Base-by-base conservation (phyloP, 2,888 invertebrate genomes). In the Subacronicta megacephala region DNA sequence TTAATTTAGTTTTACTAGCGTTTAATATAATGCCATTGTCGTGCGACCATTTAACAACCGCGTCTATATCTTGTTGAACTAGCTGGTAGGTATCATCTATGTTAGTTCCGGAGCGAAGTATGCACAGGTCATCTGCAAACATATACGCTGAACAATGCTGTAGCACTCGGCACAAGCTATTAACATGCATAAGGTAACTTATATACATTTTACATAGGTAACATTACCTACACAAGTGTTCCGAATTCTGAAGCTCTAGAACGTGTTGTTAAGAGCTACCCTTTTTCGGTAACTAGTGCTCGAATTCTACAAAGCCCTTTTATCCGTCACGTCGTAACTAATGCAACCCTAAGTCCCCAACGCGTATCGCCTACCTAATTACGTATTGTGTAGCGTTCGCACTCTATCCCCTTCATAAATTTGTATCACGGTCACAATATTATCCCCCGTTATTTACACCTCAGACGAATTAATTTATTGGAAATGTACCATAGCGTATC, bases 271-370 rank as follows among this genome's bases (percentile, higher is more conserved):
- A 26, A 37, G n/a, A 44, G 18, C 9, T 33, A 56, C 7, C 10
- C 6, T 16, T 45, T 45, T 15, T 44, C 29, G 15, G 13, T 12
- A 35, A 42, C 26, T 17, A 51, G 33, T 33, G 23, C 29, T 9
- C 9, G 42, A 55, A 38, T 43, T 26, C 29, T 2, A 1, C n/a
- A 10, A 46, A 44, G n/a, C 35, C 49, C 55, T 43, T 36, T 53
- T 36, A 59, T 44, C 35, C 12, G 9, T 58, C 33, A 33, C 35
- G 44, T 53, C 47, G 37, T 54, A 37, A 47, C 47, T 40, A 60
- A 47, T 60, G 47, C 76, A 80, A 63, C 79, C 81, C 81, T 81
- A 42, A 71, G 44, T 54, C 77, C 74, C 75, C 68, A 76, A 62
- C 49, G 57, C 50, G 38, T 54, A 66, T 73, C 71, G 64, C 62